These are phyloP conservation scores for Hemicordylus capensis DNA, from an alignment of 2,113 vertebrate species.

Conservation along the genomic window DNA sequence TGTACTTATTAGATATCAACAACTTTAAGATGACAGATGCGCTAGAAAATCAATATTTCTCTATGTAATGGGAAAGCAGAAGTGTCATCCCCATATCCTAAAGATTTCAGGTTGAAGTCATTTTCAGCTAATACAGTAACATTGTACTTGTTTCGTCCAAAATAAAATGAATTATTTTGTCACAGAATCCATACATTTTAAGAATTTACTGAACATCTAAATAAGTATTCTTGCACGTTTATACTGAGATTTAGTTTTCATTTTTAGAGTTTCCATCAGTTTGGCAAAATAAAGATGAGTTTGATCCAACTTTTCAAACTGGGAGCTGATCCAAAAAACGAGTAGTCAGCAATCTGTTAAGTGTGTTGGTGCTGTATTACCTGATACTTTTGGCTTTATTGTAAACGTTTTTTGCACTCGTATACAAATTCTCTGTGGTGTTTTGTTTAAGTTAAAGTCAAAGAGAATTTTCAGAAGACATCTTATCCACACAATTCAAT, in stretches of 20 bases:
- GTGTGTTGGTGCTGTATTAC: slow-evolving; percentile 70
- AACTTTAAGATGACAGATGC: neutral
- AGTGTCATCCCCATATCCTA: slow-evolving; percentile 49
- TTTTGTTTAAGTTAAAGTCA: slow-evolving; percentile 38
- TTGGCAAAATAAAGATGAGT: slow-evolving; percentile 68
- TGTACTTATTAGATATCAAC: neutral
- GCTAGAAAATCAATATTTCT: slow-evolving; percentile 4
- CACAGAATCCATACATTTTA: slow-evolving; percentile 56
- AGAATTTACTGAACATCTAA: slow-evolving; percentile 44
- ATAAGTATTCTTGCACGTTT: slow-evolving; percentile 58
- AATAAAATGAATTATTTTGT: slow-evolving; percentile 16
- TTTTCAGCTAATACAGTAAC: slow-evolving; percentile 53
- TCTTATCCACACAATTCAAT: slow-evolving; percentile 39
- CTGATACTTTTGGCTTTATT: slow-evolving; percentile 71
- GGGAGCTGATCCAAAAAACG: slow-evolving; percentile 69
- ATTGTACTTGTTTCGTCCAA: slow-evolving; percentile 45
- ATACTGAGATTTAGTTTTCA: slow-evolving; percentile 46
- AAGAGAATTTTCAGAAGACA: slow-evolving; percentile 26
- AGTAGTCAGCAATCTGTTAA: slow-evolving; percentile 70
- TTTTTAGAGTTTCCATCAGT: slow-evolving; percentile 68
- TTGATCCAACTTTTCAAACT: slow-evolving; percentile 75
- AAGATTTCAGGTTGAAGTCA: slow-evolving; percentile 47
- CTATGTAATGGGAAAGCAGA: neutral
- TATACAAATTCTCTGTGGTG: slow-evolving; percentile 60
- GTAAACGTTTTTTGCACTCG: slow-evolving; percentile 49